Evolutionary conservation across 2,113 vertebrate species (phyloP).

Genomic region (Anoplopoma fimbria): DNA sequence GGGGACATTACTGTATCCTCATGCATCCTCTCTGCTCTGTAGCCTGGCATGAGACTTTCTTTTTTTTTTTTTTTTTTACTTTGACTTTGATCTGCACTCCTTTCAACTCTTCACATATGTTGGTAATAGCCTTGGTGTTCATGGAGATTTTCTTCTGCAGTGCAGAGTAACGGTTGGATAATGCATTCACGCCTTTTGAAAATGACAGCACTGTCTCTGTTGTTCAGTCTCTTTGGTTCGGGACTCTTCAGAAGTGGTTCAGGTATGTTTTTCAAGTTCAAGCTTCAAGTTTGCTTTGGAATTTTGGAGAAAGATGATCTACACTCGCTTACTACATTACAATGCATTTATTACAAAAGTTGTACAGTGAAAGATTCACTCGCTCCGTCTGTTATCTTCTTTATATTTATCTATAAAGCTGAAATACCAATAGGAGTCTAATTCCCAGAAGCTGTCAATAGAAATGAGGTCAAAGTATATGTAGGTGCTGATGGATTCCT

Average conservation of each 20-base stretch:
- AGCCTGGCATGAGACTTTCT: slow-evolving; percentile 30
- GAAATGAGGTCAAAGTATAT: neutral
- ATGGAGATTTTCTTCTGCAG: slow-evolving; percentile 64
- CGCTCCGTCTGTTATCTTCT: slow-evolving; percentile 27
- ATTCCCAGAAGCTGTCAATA: neutral
- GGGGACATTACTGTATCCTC: slow-evolving; percentile 44
- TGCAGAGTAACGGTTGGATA: slow-evolving; percentile 61
- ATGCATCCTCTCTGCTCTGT: slow-evolving; percentile 55
- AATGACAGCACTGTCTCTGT: slow-evolving; percentile 49
- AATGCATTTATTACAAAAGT: neutral
- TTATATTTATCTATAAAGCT: neutral
- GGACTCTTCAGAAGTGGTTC: slow-evolving; percentile 41
- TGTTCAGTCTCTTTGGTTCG: slow-evolving; percentile 40
- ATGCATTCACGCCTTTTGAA: slow-evolving; percentile 72
- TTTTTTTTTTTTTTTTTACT: slow-evolving; percentile 23
- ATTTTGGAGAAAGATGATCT: neutral
- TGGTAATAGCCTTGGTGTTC: slow-evolving; percentile 71
- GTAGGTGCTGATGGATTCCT: neutral
- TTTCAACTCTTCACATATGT: slow-evolving; percentile 73
- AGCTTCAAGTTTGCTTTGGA: slow-evolving; percentile 34
- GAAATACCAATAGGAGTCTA: neutral
- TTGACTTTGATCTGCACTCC: slow-evolving; percentile 70
- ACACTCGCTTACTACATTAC: neutral
- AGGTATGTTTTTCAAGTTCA: slow-evolving; percentile 45
- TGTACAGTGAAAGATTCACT: slow-evolving; percentile 85